Evolutionary conservation across 1,140 invertebrate genomes (phyloP).

Genomic region (Euschistus heros): DNA sequence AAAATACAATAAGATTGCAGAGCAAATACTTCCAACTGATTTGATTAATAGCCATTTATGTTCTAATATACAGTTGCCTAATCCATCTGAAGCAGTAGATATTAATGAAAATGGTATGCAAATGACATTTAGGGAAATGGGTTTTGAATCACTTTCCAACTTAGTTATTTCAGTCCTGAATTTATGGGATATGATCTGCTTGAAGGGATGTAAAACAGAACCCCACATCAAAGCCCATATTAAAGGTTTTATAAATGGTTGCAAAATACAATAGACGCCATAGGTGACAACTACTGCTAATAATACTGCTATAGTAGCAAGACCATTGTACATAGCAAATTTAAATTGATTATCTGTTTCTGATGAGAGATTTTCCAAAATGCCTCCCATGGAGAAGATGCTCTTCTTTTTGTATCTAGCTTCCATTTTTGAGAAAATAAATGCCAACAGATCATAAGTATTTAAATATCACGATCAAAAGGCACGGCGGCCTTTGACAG

Average conservation of each 20-base stretch:
- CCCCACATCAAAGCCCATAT: constrained; percentile 90
- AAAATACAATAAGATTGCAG: constrained; percentile 36
- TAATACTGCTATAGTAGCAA: constrained; percentile 24
- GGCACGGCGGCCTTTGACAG: too few relatives aligned
- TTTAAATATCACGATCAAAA: too few relatives aligned
- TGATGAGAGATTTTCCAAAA: constrained; percentile 19
- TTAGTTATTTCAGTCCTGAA: constrained; percentile 53
- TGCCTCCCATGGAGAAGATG: constrained; percentile 17
- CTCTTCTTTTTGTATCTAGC: constrained; percentile 13
- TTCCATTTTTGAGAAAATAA: constrained; percentile 2
- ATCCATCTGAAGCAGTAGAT: constrained; percentile 54
- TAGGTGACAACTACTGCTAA: constrained; percentile 43
- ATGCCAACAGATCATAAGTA: too few relatives aligned
- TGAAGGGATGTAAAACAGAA: constrained; percentile 80
- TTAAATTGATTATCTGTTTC: constrained; percentile 23
- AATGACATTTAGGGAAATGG: constrained; percentile 54
- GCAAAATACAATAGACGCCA: constrained; percentile 72
- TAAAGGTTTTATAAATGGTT: constrained; percentile 83
- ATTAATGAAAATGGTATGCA: constrained; percentile 57
- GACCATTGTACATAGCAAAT: constrained; percentile 24
- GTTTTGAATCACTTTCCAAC: constrained; percentile 46
- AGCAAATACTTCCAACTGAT: constrained; percentile 31
- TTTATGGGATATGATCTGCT: constrained; percentile 56
- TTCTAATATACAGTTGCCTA: constrained; percentile 51
- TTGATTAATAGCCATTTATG: constrained; percentile 46